These are phyloP conservation scores for Stegana nigrithorax DNA, from an alignment of 2,888 invertebrate genomes.

Conservation along the genomic window DNA sequence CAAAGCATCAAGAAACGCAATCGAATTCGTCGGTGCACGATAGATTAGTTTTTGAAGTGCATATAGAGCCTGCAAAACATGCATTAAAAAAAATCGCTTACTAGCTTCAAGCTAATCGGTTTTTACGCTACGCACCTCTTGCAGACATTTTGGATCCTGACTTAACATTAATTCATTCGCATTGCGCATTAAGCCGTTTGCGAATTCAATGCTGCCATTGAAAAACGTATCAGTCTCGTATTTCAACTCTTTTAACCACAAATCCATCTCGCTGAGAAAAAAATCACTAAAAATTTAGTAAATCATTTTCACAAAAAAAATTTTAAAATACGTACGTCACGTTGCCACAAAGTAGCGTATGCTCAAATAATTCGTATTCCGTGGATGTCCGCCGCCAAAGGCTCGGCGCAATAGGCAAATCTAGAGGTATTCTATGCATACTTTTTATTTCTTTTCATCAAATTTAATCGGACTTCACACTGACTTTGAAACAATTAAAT, in stretches of 20 bases:
- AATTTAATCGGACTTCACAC: too few relatives aligned
- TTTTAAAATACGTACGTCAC: conserved; percentile 22
- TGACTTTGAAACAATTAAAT: too few relatives aligned
- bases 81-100: too few relatives aligned
- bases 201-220: too few relatives aligned
- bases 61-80: conserved; percentile 16
- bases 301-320: background rate
- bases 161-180: conserved; percentile 11
- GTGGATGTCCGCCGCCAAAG: conserved; percentile 9
- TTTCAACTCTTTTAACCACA: conserved; percentile 28
- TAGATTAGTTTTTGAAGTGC: conserved; percentile 29
- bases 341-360: conserved; percentile 23
- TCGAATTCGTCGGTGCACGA: conserved; percentile 28
- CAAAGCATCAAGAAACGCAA: conserved; percentile 24
- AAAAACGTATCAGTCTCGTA: conserved; percentile 17
- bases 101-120: too few relatives aligned
- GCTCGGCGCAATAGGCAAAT: background rate
- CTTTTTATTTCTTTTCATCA: too few relatives aligned
- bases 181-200: background rate
- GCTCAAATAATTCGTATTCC: conserved; percentile 22
- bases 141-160: background rate
- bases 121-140: background rate
- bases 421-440: conserved; percentile 24
- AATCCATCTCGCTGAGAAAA: conserved; percentile 35
- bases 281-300: background rate